A percentile compares a stretch with the other conserved stretches of the same genome.
phyloP scores from a whole-genome alignment of 2,888 invertebrate genomes.

The Tinea semifulvella region DNA sequence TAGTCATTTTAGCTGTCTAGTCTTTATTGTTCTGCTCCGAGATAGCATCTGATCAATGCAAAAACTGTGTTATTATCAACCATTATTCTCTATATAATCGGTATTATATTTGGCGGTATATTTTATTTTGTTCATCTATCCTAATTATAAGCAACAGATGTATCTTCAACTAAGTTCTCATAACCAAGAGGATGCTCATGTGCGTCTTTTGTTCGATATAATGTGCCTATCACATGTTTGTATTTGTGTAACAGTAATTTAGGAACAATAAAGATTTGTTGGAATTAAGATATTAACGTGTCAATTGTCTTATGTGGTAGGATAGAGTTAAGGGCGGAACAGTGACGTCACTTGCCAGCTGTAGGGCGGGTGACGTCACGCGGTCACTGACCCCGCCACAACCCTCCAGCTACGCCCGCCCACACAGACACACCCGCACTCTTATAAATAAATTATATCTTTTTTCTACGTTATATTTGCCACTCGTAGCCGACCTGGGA shows the following conservation, averaged over 20 bases:
- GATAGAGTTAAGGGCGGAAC: slow-evolving; percentile 30
- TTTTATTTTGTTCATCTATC: no score
- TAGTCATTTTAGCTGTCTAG: slow-evolving; percentile 41
- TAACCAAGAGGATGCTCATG: background rate
- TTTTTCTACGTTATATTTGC: slow-evolving; percentile 6
- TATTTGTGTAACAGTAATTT: background rate
- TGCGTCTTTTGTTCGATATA: background rate
- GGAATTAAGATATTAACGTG: background rate
- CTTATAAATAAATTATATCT: slow-evolving; percentile 9
- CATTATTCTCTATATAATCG: no score
- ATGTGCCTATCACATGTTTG: slow-evolving; percentile 8
- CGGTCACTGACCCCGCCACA: slow-evolving; percentile 47
- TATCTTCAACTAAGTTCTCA: slow-evolving; percentile 3
- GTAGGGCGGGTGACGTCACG: slow-evolving; percentile 62
- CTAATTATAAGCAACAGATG: background rate
- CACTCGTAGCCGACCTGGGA: slow-evolving; percentile 4
- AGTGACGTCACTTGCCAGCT: slow-evolving; percentile 54
- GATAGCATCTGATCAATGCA: slow-evolving; percentile 14
- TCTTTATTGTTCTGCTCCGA: slow-evolving; percentile 22
- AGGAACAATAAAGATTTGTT: background rate
- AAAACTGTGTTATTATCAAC: no score
- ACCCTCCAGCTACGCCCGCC: slow-evolving; percentile 37
- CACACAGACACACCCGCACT: slow-evolving; percentile 13
- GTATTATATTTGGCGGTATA: no score
- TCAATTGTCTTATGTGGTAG: slow-evolving; percentile 16